Evolutionary conservation across 2,797 vertebrate species (phyloP).

Genomic region (Heliangelus exortis): DNA sequence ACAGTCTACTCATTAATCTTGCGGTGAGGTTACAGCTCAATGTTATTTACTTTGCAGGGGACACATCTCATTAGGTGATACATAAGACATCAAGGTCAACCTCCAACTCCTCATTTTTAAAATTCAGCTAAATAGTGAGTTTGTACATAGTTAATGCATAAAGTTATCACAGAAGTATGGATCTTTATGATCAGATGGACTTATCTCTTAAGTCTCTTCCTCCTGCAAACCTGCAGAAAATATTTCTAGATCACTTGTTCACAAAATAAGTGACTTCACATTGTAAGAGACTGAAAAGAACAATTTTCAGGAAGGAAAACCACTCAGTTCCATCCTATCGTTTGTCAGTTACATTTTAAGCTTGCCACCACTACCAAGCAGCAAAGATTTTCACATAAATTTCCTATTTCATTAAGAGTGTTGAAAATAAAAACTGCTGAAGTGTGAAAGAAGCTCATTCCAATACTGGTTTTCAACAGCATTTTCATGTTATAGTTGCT

Average conservation of each 20-base stretch:
- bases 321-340: neutral
- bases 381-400: neutral
- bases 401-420: neutral
- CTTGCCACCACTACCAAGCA: neutral
- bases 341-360: neutral
- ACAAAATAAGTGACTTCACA: neutral
- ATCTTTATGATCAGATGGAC: neutral
- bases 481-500: neutral
- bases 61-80: neutral
- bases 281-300: neutral
- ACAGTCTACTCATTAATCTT: neutral
- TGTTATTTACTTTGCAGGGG: neutral
- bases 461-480: neutral
- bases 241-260: neutral
- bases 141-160: neutral
- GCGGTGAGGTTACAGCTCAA: neutral
- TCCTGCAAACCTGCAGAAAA: neutral
- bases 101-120: neutral
- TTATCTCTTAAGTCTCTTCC: neutral
- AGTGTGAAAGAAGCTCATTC: neutral
- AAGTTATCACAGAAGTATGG: neutral
- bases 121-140: neutral
- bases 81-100: neutral
- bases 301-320: neutral
- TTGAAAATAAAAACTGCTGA: neutral